Base-by-base conservation (phyloP, 2,113 vertebrate genomes). In the Myrmecophaga tridactyla region DNA sequence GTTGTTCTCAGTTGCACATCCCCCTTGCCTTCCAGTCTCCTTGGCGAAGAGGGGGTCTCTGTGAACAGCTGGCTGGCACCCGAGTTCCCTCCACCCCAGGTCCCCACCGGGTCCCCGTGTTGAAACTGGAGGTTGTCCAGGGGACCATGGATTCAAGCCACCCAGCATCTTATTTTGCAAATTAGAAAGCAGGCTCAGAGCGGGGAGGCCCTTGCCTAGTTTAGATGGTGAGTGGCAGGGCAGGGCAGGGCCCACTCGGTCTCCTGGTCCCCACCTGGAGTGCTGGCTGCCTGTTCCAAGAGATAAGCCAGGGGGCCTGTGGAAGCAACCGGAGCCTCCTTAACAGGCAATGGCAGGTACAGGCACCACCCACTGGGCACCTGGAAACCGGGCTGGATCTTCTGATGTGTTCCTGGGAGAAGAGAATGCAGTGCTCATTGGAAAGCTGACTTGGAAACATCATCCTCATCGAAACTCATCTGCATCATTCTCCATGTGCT, bases 291-390 rank as follows among this genome's bases (percentile, higher is more conserved):
- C 5, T 0, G 0, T 39, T 43, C 69, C 1, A 34, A 73, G 76
- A 76, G 62, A 31, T 9, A 46, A 7, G 0, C 51, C 76, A 20
- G 39, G 31, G 31, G 34, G 23, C 60, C 21, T 0, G 0, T 0
- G 18, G 34, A 77, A 60, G 13, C 89, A n/a, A 23, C 62, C 15
- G 0, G 53, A 75, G 48, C 31, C 69, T 86, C 43, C 58, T 72
- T 46, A 25, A 73, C 41, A 80, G 25, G 8, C 62, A n/a, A 1
- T 3, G 27, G 58, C 58, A 58, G 70, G 65, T 10, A 2, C 7
- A 5, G 86, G 39, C 20, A 3, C 6, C 21, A 39, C 36, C 82
- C 25, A 13, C n/a, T 1, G 4, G 4, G 27, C 7, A 1, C 0
- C 0, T 25, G n/a, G 56, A 25, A 29, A 7, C 73, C 34, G 0